A percentile compares a stretch with the other conserved stretches of the same genome.
phyloP scores from a whole-genome alignment of 2,113 vertebrate species.

The Corydoras sp. region DNA sequence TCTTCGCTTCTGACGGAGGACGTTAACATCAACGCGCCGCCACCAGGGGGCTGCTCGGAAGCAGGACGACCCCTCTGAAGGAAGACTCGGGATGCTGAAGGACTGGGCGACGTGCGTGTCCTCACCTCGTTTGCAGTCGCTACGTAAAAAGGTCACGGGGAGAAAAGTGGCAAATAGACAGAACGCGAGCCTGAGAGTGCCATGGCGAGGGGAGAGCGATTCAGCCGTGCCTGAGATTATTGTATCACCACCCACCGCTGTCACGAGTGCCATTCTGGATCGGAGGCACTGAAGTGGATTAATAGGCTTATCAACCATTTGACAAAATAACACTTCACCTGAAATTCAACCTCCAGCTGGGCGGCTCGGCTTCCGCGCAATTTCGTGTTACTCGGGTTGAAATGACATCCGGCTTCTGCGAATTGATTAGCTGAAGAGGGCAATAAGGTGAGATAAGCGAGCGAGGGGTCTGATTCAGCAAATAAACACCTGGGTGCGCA shows the following conservation, averaged over 20 bases:
- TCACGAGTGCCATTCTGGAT: conserved; percentile 40
- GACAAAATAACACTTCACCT: conserved; percentile 45
- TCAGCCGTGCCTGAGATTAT: conserved; percentile 36
- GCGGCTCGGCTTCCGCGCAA: background rate
- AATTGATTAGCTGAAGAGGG: too few species aligned
- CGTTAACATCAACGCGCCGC: background rate
- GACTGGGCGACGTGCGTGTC: background rate
- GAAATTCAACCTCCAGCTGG: conserved; percentile 31
- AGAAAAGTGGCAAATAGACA: background rate
- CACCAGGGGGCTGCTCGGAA: background rate
- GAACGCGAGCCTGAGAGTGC: background rate
- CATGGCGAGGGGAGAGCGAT: conserved; percentile 17
- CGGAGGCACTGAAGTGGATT: conserved; percentile 41
- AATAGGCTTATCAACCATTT: conserved; percentile 41
- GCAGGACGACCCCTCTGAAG: too few species aligned
- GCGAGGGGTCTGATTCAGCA: too few species aligned
- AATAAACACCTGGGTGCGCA: too few species aligned
- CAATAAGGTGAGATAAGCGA: too few species aligned
- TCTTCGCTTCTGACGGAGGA: conserved; percentile 4
- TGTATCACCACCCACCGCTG: conserved; percentile 36
- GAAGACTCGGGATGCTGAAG: too few species aligned
- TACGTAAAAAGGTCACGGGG: conserved; percentile 18
- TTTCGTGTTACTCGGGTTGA: conserved; percentile 12
- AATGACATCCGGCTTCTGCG: conserved; percentile 29
- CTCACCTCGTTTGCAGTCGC: conserved; percentile 5